A percentile compares a stretch with the other conserved stretches of the same genome.
phyloP scores from a whole-genome alignment of 92 coral and sea anemone genomes.

The Pocillopora grandis region DNA sequence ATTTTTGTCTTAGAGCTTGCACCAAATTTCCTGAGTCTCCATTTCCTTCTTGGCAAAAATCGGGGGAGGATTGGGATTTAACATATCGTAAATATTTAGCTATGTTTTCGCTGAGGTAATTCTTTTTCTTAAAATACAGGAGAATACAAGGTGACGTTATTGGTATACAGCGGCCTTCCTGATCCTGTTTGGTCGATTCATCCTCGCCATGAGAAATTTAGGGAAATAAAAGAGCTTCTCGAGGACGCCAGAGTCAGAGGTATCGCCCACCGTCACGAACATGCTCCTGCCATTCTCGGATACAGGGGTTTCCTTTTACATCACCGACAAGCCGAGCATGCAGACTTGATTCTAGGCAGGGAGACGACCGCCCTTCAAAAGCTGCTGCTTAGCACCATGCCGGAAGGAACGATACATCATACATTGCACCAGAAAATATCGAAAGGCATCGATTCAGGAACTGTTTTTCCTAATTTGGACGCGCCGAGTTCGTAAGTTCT shows the following conservation, averaged over 20 bases:
- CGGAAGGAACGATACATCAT: slow-evolving; percentile 11
- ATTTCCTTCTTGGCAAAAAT: too few relatives aligned
- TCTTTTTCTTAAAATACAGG: background rate
- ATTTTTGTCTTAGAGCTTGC: too few relatives aligned
- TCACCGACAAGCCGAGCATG: slow-evolving; percentile 8
- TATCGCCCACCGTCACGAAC: slow-evolving; percentile 19
- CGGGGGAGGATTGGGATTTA: too few relatives aligned
- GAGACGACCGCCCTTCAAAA: slow-evolving; percentile 21
- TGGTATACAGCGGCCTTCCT: slow-evolving; percentile 29
- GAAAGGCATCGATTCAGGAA: slow-evolving; percentile 6
- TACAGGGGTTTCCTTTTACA: slow-evolving; percentile 37
- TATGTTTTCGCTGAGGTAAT: too few relatives aligned
- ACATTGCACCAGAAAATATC: slow-evolving; percentile 4
- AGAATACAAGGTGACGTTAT: slow-evolving; percentile 26
- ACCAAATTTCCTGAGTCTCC: too few relatives aligned
- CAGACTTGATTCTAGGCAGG: slow-evolving; percentile 23
- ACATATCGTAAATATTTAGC: too few relatives aligned
- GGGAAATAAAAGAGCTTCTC: slow-evolving; percentile 7
- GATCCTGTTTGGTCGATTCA: slow-evolving; percentile 43
- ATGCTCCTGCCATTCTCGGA: slow-evolving; percentile 20
- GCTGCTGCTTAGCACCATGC: slow-evolving; percentile 35
- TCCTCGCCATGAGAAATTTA: slow-evolving; percentile 2
- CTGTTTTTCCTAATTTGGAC: slow-evolving; percentile 4
- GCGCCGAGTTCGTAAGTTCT: too few relatives aligned
- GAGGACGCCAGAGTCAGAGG: slow-evolving; percentile 13